phyloP scores from a whole-genome alignment of 2,888 invertebrate genomes.

The Tetragonisca angustula region DNA sequence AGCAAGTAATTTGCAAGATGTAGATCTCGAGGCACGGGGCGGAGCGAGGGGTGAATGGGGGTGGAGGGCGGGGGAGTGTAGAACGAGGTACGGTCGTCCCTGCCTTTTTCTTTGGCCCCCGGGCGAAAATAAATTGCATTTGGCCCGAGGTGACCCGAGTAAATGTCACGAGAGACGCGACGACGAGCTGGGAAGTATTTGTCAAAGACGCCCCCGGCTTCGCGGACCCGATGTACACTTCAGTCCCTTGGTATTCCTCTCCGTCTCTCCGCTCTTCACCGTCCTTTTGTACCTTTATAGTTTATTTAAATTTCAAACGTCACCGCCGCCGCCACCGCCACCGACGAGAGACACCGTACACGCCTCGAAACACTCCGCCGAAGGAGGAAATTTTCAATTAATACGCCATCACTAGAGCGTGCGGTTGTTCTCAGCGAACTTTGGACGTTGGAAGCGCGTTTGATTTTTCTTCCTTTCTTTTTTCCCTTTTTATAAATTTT shows the following conservation, averaged over 20 bases:
- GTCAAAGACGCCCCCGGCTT: conserved; percentile 62
- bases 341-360: background rate
- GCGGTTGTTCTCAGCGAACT: too few species aligned
- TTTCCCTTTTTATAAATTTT: too few species aligned
- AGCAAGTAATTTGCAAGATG: conserved; percentile 62
- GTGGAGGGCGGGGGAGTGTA: background rate
- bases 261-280: background rate
- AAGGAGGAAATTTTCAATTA: background rate
- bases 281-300: conserved; percentile 15
- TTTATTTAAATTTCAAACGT: conserved; percentile 49
- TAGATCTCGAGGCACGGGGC: conserved; percentile 3
- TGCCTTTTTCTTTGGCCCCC: conserved; percentile 48
- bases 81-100: conserved; percentile 14
- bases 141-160: conserved; percentile 61
- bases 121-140: conserved; percentile 64
- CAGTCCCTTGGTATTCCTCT: conserved; percentile 31
- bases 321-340: too few species aligned
- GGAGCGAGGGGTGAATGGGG: background rate
- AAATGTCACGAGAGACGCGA: conserved; percentile 62
- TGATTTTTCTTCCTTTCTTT: too few species aligned
- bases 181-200: conserved; percentile 61
- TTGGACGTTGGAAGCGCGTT: too few species aligned
- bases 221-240: conserved; percentile 48
- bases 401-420: background rate
- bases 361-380: background rate